Conservation (phyloP, 1,140 invertebrate species). For the Drosophila sproati region DNA sequence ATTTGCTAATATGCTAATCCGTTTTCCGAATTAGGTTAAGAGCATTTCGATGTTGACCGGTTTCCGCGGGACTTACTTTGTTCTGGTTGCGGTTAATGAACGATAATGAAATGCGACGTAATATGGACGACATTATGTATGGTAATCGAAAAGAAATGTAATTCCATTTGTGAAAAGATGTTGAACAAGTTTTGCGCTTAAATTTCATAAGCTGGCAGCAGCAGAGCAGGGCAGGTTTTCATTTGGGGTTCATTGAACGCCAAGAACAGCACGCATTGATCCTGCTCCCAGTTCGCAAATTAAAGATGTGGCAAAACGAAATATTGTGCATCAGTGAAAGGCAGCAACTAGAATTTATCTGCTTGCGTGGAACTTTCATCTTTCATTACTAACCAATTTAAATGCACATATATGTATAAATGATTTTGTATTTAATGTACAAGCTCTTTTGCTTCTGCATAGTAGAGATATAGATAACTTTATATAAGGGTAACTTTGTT, state of each 20-base stretch:
- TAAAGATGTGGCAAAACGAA: constrained; percentile 39
- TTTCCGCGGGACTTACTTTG: constrained; percentile 29
- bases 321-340: constrained; percentile 48
- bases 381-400: constrained; percentile 1
- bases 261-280: constrained; percentile 40
- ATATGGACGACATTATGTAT: constrained; percentile 55
- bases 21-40: constrained; percentile 63
- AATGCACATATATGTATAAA: background rate
- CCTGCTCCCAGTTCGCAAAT: constrained; percentile 55
- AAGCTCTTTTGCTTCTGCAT: no score
- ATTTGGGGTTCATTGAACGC: constrained; percentile 71
- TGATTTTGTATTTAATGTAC: background rate
- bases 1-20: constrained; percentile 57
- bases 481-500: no score
- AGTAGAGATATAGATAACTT: no score
- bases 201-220: constrained; percentile 7
- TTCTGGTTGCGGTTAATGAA: constrained; percentile 22
- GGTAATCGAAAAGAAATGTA: constrained; percentile 60
- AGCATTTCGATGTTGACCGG: constrained; percentile 49
- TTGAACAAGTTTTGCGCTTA: constrained; percentile 60
- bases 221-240: constrained; percentile 44
- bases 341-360: constrained; percentile 16
- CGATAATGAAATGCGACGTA: constrained; percentile 40
- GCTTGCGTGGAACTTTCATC: constrained; percentile 23
- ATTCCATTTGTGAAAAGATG: constrained; percentile 59